Conservation (phyloP, 1,140 invertebrate genomes). For the Branchinecta lynchi region DNA sequence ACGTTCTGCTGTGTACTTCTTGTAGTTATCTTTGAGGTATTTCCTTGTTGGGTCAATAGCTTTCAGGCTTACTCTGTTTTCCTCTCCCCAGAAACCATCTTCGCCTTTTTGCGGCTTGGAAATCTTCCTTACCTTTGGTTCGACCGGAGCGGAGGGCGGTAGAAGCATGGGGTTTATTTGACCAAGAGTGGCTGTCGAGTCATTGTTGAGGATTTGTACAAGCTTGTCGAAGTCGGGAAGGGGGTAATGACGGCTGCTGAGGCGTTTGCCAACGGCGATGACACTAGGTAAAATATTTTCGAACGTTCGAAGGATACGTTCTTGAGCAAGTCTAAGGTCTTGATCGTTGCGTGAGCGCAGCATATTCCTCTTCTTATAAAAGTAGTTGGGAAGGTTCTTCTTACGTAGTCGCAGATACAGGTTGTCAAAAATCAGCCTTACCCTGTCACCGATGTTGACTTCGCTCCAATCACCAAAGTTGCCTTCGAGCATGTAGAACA, state of each 20-base stretch:
- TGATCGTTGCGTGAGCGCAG: slow-evolving; percentile 48
- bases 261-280: slow-evolving; percentile 44
- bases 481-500: slow-evolving; percentile 60
- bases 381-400: slow-evolving; percentile 48
- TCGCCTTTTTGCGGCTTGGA: slow-evolving; percentile 16
- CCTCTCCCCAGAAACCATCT: slow-evolving; percentile 19
- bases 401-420: slow-evolving; percentile 36
- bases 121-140: slow-evolving; percentile 19
- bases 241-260: slow-evolving; percentile 45
- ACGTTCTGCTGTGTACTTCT: slow-evolving; percentile 24
- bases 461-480: slow-evolving; percentile 50
- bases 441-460: slow-evolving; percentile 42
- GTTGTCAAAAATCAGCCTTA: slow-evolving; percentile 42
- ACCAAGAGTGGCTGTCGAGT: slow-evolving; percentile 24
- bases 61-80: slow-evolving; percentile 16
- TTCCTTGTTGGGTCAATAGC: slow-evolving; percentile 12
- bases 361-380: slow-evolving; percentile 50
- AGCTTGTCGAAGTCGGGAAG: slow-evolving; percentile 42
- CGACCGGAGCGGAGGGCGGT: neutral
- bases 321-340: slow-evolving; percentile 44
- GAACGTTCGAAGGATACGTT: slow-evolving; percentile 45
- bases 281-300: slow-evolving; percentile 52
- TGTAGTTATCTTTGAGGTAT: slow-evolving; percentile 23
- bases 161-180: slow-evolving; percentile 30
- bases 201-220: slow-evolving; percentile 40